phyloP scores from a whole-genome alignment of 2,888 invertebrate genomes.

The Perizoma flavofasciatum region DNA sequence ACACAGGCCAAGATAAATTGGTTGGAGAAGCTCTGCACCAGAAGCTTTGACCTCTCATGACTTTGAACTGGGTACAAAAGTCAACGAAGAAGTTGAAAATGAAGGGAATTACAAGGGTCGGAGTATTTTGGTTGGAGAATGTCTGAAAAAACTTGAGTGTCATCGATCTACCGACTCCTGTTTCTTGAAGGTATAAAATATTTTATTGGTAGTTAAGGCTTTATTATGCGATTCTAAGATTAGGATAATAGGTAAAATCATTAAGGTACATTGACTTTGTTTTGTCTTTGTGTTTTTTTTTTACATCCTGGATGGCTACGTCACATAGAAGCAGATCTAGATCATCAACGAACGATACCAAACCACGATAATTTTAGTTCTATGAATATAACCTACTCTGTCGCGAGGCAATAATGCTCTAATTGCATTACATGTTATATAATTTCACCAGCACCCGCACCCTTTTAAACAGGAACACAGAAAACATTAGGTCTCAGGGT shows the following conservation, averaged over 20 bases:
- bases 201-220: slow-evolving; percentile 79
- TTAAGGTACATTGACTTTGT: slow-evolving; percentile 60
- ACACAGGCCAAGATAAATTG: slow-evolving; percentile 11
- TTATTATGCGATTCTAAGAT: slow-evolving; percentile 74
- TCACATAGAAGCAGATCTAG: background rate
- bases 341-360: no score
- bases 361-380: no score
- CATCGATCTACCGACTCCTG: slow-evolving; percentile 67
- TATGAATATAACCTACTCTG: no score
- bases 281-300: slow-evolving; percentile 21
- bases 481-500: no score
- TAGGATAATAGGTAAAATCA: slow-evolving; percentile 77
- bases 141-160: slow-evolving; percentile 62
- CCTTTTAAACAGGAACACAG: no score
- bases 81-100: background rate
- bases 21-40: slow-evolving; percentile 36
- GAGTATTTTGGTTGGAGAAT: slow-evolving; percentile 47
- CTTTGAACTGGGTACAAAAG: slow-evolving; percentile 10
- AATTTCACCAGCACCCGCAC: no score
- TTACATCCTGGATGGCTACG: slow-evolving; percentile 2
- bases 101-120: slow-evolving; percentile 40
- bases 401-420: no score
- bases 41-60: slow-evolving; percentile 24
- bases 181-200: slow-evolving; percentile 72
- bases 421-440: no score